A percentile compares a stretch with the other conserved stretches of the same genome.
Evolutionary conservation across 2,888 invertebrate species (phyloP).

Genomic region (Cheiracanthium punctorium): DNA sequence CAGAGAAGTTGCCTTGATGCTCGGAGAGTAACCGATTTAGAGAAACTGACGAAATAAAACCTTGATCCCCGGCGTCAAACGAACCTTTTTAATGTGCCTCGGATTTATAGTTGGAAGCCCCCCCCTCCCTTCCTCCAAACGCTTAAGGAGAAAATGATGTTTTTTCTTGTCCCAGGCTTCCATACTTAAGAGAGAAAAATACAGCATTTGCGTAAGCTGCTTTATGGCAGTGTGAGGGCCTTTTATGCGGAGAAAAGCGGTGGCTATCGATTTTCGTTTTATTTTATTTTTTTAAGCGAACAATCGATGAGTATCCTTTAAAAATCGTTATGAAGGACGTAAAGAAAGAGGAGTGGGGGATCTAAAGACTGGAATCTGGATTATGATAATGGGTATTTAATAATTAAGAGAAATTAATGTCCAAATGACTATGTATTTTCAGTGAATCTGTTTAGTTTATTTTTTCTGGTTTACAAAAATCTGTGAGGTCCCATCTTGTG

Average conservation of each 20-base stretch:
- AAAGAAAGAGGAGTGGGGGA: neutral
- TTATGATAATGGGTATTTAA: neutral
- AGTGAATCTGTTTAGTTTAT: neutral
- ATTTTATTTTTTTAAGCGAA: slow-evolving; percentile 35
- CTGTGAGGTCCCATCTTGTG: too few relatives aligned
- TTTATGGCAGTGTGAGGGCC: neutral
- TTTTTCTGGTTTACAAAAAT: too few relatives aligned
- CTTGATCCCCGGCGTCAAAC: slow-evolving; percentile 51
- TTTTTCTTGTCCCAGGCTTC: slow-evolving; percentile 30
- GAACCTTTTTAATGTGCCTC: slow-evolving; percentile 44
- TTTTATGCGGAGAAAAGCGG: neutral
- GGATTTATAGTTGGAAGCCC: slow-evolving; percentile 49
- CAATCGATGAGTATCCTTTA: slow-evolving; percentile 33
- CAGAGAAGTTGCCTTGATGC: neutral
- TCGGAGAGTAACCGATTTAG: slow-evolving; percentile 39
- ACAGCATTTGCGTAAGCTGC: slow-evolving; percentile 19
- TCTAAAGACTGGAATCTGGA: neutral
- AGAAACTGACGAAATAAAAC: slow-evolving; percentile 45
- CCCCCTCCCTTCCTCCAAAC: too few relatives aligned
- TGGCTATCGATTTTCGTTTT: slow-evolving; percentile 45
- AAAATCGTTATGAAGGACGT: neutral
- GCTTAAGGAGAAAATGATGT: slow-evolving; percentile 64
- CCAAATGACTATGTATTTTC: neutral
- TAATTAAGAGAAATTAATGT: neutral
- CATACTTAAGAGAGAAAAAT: slow-evolving; percentile 17